Conservation (phyloP, 2,113 vertebrate species). For the Nerophis ophidion region DNA sequence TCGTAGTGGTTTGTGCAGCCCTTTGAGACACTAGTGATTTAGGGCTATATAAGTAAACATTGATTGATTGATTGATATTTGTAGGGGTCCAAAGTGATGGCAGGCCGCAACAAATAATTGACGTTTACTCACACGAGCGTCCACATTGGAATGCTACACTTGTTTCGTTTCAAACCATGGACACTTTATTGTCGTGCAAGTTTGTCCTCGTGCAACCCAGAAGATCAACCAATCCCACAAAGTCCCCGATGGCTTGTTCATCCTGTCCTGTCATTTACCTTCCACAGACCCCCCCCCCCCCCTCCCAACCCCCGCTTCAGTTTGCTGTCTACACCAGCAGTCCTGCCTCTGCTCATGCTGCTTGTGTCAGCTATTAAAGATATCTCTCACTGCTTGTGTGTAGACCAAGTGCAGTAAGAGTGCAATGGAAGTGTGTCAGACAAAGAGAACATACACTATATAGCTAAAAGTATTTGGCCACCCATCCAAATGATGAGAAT, state of each 20-base stretch:
- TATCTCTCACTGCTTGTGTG: constrained; percentile 60
- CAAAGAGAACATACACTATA: constrained; percentile 1
- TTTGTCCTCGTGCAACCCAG: constrained; percentile 15
- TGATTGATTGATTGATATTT: too few species aligned
- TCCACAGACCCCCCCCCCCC: constrained; percentile 35
- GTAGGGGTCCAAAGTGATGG: too few species aligned
- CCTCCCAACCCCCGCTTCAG: constrained; percentile 47
- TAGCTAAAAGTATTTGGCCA: too few species aligned
- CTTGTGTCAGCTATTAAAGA: constrained; percentile 63
- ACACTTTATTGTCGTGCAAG: not conserved
- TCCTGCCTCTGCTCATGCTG: constrained; percentile 49
- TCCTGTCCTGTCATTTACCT: constrained; percentile 44
- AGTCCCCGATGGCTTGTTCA: constrained; percentile 26
- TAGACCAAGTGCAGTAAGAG: constrained; percentile 55
- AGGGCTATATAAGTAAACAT: too few species aligned
- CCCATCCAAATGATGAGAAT: too few species aligned
- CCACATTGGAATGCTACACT: constrained; percentile 3
- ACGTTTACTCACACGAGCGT: not conserved
- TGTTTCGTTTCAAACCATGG: not conserved
- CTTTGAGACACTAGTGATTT: too few species aligned
- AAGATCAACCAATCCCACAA: constrained; percentile 30
- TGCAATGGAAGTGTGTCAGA: constrained; percentile 46
- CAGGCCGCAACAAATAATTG: too few species aligned
- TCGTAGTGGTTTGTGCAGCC: too few species aligned
- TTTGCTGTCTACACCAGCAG: constrained; percentile 55